Evolutionary conservation across 2,797 vertebrate genomes (phyloP).

Genomic region (Gymnoscopelus microlampas): DNA sequence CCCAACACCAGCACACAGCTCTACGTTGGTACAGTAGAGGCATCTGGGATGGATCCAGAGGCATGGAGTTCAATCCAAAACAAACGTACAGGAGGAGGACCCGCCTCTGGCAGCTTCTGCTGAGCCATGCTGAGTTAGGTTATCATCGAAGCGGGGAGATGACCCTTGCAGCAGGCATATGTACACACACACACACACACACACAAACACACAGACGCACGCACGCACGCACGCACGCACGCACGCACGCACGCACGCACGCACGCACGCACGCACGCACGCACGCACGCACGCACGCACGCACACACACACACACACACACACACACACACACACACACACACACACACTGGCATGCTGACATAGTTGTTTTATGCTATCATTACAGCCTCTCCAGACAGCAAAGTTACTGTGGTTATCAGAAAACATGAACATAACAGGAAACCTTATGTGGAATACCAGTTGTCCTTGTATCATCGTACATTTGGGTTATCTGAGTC

Average conservation of each 20-base stretch:
- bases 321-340: neutral
- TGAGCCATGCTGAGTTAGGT: conserved; percentile 9
- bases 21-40: neutral
- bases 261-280: conserved; percentile 13
- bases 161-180: conserved; percentile 4
- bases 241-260: conserved; percentile 5
- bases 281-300: conserved; percentile 16
- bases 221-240: neutral
- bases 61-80: conserved; percentile 48
- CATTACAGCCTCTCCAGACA: too few species aligned
- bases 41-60: conserved; percentile 26
- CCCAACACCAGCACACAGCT: too few species aligned
- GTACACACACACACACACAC: neutral
- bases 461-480: conserved; percentile 33
- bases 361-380: neutral
- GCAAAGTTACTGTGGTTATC: too few species aligned
- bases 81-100: conserved; percentile 16
- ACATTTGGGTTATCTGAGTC: conserved; percentile 53
- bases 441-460: conserved; percentile 44
- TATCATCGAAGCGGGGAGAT: conserved; percentile 9
- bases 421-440: conserved; percentile 33
- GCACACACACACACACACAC: conserved; percentile 8
- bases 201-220: neutral
- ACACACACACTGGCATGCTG: neutral
- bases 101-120: conserved; percentile 18